A percentile compares a stretch with the other conserved stretches of the same genome.
phyloP scores from a whole-genome alignment of 2,113 vertebrate species.

The Prietella phreatophila region DNA sequence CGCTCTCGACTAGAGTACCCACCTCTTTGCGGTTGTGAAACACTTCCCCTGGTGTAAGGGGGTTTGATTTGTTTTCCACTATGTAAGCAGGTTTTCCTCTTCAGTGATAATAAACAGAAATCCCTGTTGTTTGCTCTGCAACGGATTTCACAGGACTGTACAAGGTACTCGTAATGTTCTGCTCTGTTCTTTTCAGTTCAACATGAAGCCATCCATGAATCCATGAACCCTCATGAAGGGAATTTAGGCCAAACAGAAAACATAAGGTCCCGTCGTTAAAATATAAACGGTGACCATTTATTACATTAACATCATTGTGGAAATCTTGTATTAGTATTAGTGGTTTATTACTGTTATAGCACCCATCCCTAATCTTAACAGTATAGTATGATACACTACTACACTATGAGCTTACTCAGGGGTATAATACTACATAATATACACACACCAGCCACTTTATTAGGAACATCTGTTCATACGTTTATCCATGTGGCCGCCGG shows the following conservation, averaged over 20 bases:
- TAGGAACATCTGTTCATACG: not conserved
- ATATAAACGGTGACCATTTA: too few species aligned
- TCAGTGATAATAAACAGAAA: not conserved
- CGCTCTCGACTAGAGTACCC: not conserved
- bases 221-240: not conserved
- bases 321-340: too few species aligned
- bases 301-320: too few species aligned
- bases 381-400: too few species aligned
- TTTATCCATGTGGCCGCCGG: not conserved
- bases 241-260: not conserved
- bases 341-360: too few species aligned
- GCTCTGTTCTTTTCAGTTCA: not conserved
- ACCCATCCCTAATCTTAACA: too few species aligned
- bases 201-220: not conserved
- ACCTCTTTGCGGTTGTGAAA: not conserved
- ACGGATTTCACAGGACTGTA: not conserved
- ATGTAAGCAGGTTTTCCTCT: constrained; percentile 22
- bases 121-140: not conserved
- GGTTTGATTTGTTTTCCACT: not conserved
- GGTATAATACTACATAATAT: not conserved
- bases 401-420: too few species aligned
- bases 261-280: too few species aligned
- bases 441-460: not conserved
- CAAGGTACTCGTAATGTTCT: not conserved
- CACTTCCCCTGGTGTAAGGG: constrained; percentile 2